These are phyloP conservation scores for Marasmarcha lunaedactyla DNA, from an alignment of 2,888 invertebrate genomes.

Conservation along the genomic window DNA sequence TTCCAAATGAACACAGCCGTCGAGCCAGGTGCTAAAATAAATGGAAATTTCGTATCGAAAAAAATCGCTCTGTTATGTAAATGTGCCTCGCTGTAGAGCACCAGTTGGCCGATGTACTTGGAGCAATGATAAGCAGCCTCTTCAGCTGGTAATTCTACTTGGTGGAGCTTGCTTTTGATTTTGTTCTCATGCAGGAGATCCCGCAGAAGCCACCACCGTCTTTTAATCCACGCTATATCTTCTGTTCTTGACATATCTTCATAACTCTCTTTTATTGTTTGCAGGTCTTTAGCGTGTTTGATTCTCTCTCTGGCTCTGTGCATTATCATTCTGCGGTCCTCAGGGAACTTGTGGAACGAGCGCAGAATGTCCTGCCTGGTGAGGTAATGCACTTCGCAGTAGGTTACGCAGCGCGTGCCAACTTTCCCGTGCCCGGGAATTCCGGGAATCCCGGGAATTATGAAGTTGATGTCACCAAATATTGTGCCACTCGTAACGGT, in stretches of 20 bases:
- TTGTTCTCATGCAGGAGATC: not conserved
- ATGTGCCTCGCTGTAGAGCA: constrained; percentile 35
- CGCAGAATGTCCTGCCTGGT: constrained; percentile 26
- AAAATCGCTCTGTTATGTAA: constrained; percentile 39
- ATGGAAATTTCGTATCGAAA: constrained; percentile 37
- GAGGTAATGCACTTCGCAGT: constrained; percentile 38
- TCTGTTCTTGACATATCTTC: constrained; percentile 37
- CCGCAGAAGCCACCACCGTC: constrained; percentile 48
- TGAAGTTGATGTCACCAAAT: constrained; percentile 43
- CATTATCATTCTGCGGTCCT: constrained; percentile 30
- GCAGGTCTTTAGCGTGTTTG: constrained; percentile 35
- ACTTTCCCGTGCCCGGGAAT: constrained; percentile 27
- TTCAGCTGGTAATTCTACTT: constrained; percentile 17
- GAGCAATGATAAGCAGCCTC: constrained; percentile 43
- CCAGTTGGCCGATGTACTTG: constrained; percentile 52
- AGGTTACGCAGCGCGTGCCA: constrained; percentile 36
- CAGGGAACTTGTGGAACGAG: constrained; percentile 34
- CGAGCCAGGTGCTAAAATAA: constrained; percentile 39
- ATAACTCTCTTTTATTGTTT: constrained; percentile 33
- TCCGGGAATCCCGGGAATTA: no score
- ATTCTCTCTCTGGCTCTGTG: constrained; percentile 26
- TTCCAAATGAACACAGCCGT: constrained; percentile 32
- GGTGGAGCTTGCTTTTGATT: no score
- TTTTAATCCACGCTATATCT: constrained; percentile 44
- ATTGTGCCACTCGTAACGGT: constrained; percentile 44